Evolutionary conservation across 2,888 invertebrate genomes (phyloP), one percentile per base, ranked within the genome.

Genomic region (Acrocyrtus sp.): DNA sequence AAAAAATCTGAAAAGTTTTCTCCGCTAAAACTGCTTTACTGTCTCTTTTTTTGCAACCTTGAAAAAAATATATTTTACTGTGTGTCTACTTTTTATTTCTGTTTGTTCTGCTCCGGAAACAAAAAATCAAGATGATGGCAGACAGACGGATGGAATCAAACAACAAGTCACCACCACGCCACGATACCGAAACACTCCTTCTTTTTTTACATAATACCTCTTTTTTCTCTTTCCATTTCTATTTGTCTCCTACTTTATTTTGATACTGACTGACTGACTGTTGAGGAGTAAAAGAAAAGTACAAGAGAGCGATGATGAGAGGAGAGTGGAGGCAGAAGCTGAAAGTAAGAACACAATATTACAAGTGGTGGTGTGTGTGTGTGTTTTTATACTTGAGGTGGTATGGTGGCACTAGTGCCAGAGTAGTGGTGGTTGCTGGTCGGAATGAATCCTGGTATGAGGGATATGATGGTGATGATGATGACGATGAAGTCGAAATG

Each of bases 61-160:
- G n/a, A n/a, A n/a, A n/a, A n/a, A n/a, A n/a, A n/a, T n/a, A n/a
- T n/a, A n/a, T n/a, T 39, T 56, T 56, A 27, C 22, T 5, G 43
- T 24, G 12, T 57, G 24, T 57, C 2, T 8, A 12, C 22, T 22
- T 50, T 50, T 24, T 45, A 45, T 45, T 45, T 4, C 17, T 45
- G 15, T 45, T 45, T 45, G 45, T 45, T 45, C 17, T 45, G n/a
- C 17, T 45, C 5, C 45, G 39, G 12, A 39, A 39, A 45, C 15
- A 72, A 39, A 72, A 63, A 72, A 72, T 63, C 57, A 72, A 63
- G 70, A 72, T 72, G 70, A 63, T 63, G 65, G 70, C 45, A 72
- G 63, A 72, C 70, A 72, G 70, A 72, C 70, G 70, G 70, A 72
- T 72, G 70, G 47, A 72, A 72, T 72, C 70, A 72, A 72, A 72